A percentile compares a stretch with the other conserved stretches of the same genome.
Evolutionary conservation across 2,797 vertebrate genomes (phyloP).

Genomic region (Anas bernieri): DNA sequence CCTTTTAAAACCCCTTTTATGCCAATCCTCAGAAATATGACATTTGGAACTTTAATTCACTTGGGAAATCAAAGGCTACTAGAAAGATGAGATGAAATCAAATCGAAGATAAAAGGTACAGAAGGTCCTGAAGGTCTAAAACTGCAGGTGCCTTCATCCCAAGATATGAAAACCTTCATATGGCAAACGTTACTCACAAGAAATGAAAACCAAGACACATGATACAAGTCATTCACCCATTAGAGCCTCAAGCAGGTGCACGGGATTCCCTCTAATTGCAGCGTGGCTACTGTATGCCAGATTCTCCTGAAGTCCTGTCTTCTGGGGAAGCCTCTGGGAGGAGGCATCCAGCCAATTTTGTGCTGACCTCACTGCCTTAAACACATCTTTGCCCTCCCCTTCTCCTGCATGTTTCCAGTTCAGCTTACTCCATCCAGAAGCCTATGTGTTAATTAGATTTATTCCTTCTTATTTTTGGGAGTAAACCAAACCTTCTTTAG

Average conservation of each 20-base stretch:
- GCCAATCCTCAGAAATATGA: constrained; percentile 36
- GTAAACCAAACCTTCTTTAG: background rate
- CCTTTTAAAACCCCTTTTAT: constrained; percentile 41
- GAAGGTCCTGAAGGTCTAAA: constrained; percentile 41
- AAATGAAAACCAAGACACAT: background rate
- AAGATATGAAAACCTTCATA: constrained; percentile 5
- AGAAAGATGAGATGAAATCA: constrained; percentile 44
- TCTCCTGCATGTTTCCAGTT: background rate
- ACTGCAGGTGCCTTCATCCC: background rate
- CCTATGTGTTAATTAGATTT: background rate
- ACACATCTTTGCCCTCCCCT: background rate
- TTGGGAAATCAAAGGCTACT: constrained; percentile 58
- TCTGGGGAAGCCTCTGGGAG: background rate
- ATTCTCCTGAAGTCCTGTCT: background rate
- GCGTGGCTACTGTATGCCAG: background rate
- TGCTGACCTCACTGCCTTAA: background rate
- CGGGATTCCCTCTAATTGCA: background rate
- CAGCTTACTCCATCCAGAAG: background rate
- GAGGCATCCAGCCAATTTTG: background rate
- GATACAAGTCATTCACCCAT: background rate
- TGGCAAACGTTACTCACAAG: background rate
- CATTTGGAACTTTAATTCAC: constrained; percentile 62
- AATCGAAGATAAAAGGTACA: constrained; percentile 52
- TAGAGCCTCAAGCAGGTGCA: background rate
- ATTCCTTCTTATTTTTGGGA: background rate